A percentile compares a stretch with the other conserved stretches of the same genome.
These are phyloP conservation scores for Drosophila cognata DNA, from an alignment of 2,888 invertebrate genomes.

Conservation along the genomic window DNA sequence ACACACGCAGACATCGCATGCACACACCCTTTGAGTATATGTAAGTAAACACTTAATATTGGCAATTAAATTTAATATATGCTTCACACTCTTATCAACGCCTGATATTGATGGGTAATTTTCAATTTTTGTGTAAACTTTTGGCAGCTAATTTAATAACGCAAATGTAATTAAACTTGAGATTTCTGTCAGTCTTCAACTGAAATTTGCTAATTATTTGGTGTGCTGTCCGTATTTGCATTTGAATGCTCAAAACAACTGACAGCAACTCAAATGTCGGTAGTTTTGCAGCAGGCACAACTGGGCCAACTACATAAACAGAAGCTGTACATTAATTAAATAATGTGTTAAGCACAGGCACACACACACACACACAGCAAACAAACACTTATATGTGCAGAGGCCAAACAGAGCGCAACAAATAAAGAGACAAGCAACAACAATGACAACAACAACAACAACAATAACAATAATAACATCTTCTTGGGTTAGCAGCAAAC, in stretches of 20 bases:
- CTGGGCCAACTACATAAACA: constrained; percentile 54
- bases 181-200: not conserved
- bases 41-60: constrained; percentile 51
- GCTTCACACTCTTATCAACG: constrained; percentile 22
- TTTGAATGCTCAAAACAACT: constrained; percentile 52
- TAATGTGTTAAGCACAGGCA: constrained; percentile 56
- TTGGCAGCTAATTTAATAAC: not conserved
- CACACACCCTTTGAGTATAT: constrained; percentile 17
- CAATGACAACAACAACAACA: constrained; percentile 8
- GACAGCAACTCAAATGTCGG: constrained; percentile 49
- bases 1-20: constrained; percentile 8
- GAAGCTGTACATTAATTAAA: constrained; percentile 73
- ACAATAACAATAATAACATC: not conserved
- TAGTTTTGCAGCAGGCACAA: constrained; percentile 36
- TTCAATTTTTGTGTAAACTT: not conserved
- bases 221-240: constrained; percentile 37
- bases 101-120: not conserved
- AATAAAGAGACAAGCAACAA: constrained; percentile 68
- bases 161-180: constrained; percentile 9
- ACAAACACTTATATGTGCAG: constrained; percentile 53
- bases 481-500: constrained; percentile 38
- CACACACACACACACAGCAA: constrained; percentile 31
- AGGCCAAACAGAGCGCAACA: constrained; percentile 76
- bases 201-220: constrained; percentile 60
- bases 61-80: constrained; percentile 57